Evolutionary conservation across 2,113 vertebrate species (phyloP).

Genomic region (Salvelinus fontinalis): DNA sequence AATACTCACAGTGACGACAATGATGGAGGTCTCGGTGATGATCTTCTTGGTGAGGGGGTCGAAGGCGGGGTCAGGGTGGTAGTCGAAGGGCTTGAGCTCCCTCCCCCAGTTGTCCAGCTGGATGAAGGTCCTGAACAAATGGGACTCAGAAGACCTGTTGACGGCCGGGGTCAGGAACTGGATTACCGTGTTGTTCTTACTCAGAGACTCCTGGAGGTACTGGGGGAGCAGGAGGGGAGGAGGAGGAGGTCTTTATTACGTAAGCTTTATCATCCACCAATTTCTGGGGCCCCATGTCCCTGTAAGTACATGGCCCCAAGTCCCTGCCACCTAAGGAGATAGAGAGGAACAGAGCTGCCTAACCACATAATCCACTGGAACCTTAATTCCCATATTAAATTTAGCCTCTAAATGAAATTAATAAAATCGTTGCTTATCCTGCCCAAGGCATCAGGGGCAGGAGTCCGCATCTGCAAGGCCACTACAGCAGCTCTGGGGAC

Average conservation of each 20-base stretch:
- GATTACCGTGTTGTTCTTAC: constrained; percentile 76
- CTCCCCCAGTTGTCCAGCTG: constrained; percentile 80
- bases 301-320: not conserved
- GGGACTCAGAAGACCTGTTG: constrained; percentile 64
- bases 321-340: not conserved
- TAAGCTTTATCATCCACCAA: not conserved
- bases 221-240: constrained; percentile 41
- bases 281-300: not conserved
- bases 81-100: constrained; percentile 79
- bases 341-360: constrained; percentile 24
- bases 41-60: constrained; percentile 55
- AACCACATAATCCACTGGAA: constrained; percentile 56
- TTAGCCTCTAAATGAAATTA: constrained; percentile 40
- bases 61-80: constrained; percentile 85
- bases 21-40: constrained; percentile 60
- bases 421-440: constrained; percentile 46
- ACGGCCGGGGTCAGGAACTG: constrained; percentile 83
- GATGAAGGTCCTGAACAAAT: constrained; percentile 66
- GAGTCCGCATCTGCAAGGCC: not conserved
- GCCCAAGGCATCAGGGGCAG: constrained; percentile 41
- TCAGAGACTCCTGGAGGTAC: constrained; percentile 57
- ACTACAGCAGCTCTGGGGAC: no score
- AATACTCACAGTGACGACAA: constrained; percentile 67
- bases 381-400: constrained; percentile 59
- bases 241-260: not conserved